Percentiles rank a stretch among this genome's conserved stretches.
Evolutionary conservation across 2,113 vertebrate species (phyloP).

Genomic region (Cryptotis parvus): DNA sequence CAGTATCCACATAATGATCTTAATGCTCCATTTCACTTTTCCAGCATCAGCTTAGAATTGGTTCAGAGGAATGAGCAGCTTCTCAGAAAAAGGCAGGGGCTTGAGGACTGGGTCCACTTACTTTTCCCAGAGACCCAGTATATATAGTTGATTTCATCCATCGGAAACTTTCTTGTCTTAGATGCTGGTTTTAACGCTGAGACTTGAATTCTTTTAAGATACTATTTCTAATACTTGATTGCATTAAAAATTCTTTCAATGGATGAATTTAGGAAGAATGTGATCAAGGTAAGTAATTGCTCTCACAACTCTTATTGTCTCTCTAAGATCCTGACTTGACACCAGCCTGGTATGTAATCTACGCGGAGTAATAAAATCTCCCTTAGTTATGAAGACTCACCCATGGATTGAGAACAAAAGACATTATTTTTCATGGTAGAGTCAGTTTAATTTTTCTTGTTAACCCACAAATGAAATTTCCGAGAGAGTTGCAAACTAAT

Average conservation of each 20-base stretch:
- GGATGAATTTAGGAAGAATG: neutral
- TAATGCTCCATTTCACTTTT: slow-evolving; percentile 70
- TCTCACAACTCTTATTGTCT: neutral
- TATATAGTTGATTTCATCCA: neutral
- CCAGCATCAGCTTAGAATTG: neutral
- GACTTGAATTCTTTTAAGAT: slow-evolving; percentile 27
- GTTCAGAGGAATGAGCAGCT: slow-evolving; percentile 58
- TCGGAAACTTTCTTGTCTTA: slow-evolving; percentile 12
- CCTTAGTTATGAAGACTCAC: neutral
- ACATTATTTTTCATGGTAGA: neutral
- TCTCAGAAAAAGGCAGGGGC: slow-evolving; percentile 53
- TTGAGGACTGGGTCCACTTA: neutral
- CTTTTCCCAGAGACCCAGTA: neutral
- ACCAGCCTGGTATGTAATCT: neutral
- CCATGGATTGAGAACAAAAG: neutral
- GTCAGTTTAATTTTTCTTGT: slow-evolving; percentile 5
- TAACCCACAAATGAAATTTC: neutral
- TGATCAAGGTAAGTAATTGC: neutral
- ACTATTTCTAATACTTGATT: slow-evolving; percentile 35
- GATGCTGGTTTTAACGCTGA: slow-evolving; percentile 8
- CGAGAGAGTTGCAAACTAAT: neutral
- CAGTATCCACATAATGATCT: slow-evolving; percentile 58
- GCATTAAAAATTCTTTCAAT: slow-evolving; percentile 42
- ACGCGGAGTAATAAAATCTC: neutral
- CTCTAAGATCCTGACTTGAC: neutral